These are phyloP conservation scores for Stictonetta naevosa DNA, from an alignment of 2,113 vertebrate species.

Conservation along the genomic window DNA sequence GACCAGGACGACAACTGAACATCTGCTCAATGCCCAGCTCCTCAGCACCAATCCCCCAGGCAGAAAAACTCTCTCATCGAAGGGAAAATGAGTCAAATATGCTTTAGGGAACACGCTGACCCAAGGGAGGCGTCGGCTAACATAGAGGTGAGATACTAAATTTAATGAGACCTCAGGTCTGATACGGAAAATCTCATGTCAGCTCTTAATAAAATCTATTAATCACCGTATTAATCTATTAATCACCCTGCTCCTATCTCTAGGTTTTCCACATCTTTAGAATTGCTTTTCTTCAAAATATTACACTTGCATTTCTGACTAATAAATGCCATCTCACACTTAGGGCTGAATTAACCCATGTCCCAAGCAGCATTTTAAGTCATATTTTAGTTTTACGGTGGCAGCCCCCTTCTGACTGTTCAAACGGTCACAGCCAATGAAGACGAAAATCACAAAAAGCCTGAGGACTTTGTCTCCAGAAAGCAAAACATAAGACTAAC, in stretches of 20 bases:
- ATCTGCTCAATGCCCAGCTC: neutral
- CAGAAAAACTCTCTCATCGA: neutral
- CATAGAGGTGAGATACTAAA: neutral
- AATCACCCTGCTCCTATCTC: neutral
- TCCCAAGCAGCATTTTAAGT: neutral
- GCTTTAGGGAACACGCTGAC: neutral
- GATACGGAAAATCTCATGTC: neutral
- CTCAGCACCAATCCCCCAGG: neutral
- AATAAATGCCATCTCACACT: neutral
- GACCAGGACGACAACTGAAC: neutral
- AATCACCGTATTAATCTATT: too few species aligned
- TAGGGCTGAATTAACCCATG: neutral
- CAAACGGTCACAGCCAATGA: neutral
- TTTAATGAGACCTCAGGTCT: neutral
- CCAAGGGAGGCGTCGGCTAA: neutral
- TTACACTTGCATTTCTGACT: neutral
- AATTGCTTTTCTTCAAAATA: neutral
- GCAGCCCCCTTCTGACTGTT: neutral
- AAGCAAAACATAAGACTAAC: neutral
- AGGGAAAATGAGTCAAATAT: neutral
- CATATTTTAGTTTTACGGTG: neutral
- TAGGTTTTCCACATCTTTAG: neutral
- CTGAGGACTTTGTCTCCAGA: neutral
- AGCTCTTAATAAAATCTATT: neutral
- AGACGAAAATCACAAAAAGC: neutral